These are phyloP conservation scores for Oscheius sp. DNA, from an alignment of 2,888 invertebrate genomes.

Conservation along the genomic window DNA sequence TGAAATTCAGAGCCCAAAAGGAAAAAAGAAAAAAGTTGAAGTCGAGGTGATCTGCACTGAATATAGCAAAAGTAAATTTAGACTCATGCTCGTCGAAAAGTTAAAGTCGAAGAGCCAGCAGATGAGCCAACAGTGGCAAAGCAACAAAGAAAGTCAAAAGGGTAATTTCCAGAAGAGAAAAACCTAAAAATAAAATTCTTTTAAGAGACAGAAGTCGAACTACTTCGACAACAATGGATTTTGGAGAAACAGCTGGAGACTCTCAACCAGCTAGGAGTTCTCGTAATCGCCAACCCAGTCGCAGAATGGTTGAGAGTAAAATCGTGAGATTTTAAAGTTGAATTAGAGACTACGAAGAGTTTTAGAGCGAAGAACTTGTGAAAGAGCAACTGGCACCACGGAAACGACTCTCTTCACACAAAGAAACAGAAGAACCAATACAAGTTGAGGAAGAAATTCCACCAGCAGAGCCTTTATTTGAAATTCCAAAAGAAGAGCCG, in stretches of 20 bases:
- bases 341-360: not conserved
- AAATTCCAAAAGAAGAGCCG: not conserved
- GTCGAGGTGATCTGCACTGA: too few species aligned
- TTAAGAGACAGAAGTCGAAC: too few species aligned
- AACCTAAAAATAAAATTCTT: too few species aligned
- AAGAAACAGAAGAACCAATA: not conserved
- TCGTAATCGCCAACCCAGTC: conserved; percentile 18
- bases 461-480: too few species aligned
- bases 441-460: not conserved
- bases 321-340: not conserved
- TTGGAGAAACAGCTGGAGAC: too few species aligned
- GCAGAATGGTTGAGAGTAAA: conserved; percentile 17
- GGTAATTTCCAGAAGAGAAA: too few species aligned
- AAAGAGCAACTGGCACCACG: not conserved
- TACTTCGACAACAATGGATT: too few species aligned
- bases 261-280: not conserved
- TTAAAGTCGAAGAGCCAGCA: too few species aligned
- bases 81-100: too few species aligned
- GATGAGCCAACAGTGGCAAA: too few species aligned
- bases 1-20: not conserved
- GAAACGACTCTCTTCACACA: not conserved
- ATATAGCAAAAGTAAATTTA: too few species aligned
- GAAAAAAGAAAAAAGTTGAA: not conserved
- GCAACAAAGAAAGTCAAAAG: too few species aligned
- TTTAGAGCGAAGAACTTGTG: conserved; percentile 7